Conservation (phyloP, 1,140 invertebrate genomes). For the Papilio polyxenes region DNA sequence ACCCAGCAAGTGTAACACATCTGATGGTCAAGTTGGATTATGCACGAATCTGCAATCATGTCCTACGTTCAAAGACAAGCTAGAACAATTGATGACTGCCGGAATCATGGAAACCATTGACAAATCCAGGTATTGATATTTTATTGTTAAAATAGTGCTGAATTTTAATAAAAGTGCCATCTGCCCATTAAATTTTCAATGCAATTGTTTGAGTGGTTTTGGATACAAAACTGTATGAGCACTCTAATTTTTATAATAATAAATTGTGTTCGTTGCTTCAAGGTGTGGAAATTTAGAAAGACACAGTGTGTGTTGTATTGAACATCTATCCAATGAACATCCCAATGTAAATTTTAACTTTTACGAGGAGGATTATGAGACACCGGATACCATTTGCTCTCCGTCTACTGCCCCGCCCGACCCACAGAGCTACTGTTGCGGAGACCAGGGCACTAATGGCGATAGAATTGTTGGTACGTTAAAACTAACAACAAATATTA, state of each 20-base stretch:
- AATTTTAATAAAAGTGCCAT: not conserved
- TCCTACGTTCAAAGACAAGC: not conserved
- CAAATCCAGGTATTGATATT: not conserved
- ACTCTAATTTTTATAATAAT: not conserved
- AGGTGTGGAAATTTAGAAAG: not conserved
- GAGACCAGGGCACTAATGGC: constrained; percentile 39
- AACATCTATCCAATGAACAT: not conserved
- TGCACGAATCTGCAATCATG: not conserved
- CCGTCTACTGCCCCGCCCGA: constrained; percentile 41
- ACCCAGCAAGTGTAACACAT: not conserved
- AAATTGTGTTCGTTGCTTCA: not conserved
- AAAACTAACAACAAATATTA: not conserved
- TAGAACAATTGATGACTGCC: not conserved
- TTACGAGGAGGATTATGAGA: not conserved
- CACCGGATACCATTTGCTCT: not conserved
- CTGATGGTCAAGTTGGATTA: not conserved
- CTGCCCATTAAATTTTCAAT: not conserved
- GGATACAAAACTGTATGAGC: not conserved
- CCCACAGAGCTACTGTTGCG: constrained; percentile 50
- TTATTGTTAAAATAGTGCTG: too few species aligned
- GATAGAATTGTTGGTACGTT: constrained; percentile 40
- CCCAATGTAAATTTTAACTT: not conserved
- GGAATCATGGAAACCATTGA: not conserved
- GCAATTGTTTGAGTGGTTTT: not conserved
- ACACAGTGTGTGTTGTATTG: not conserved